Conservation (phyloP, 2,888 invertebrate genomes). For the Helicoverpa assulta region DNA sequence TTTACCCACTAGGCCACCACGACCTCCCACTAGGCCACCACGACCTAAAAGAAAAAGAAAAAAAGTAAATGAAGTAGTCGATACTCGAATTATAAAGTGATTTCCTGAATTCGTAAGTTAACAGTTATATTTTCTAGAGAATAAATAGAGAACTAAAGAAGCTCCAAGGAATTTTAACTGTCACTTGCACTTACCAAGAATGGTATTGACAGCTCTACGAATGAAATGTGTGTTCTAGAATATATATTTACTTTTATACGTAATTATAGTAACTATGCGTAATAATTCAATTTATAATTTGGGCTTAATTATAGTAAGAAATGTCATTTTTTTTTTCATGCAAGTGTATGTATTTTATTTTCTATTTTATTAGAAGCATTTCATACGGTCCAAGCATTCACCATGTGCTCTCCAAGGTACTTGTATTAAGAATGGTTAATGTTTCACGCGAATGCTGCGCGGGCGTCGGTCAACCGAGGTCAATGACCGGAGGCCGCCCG, state of each 20-base stretch:
- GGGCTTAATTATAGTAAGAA: too few relatives aligned
- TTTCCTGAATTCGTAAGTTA: too few relatives aligned
- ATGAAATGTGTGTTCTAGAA: slow-evolving; percentile 1
- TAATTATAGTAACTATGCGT: not conserved
- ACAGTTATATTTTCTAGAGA: too few relatives aligned
- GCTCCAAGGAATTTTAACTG: not conserved
- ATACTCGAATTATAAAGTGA: not conserved
- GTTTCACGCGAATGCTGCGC: slow-evolving; percentile 80
- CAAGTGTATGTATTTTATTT: not conserved
- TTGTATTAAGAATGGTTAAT: slow-evolving; percentile 63
- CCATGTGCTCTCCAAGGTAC: slow-evolving; percentile 49
- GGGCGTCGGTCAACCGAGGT: slow-evolving; percentile 85
- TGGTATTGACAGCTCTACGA: not conserved
- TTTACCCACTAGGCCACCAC: too few relatives aligned
- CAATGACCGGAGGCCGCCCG: slow-evolving; percentile 79
- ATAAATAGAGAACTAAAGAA: too few relatives aligned
- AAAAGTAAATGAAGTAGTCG: too few relatives aligned
- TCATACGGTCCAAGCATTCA: slow-evolving; percentile 30
- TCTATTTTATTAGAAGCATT: slow-evolving; percentile 10
- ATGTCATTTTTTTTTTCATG: not conserved
- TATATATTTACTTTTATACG: not conserved
- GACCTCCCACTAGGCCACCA: too few relatives aligned
- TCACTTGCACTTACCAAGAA: not conserved
- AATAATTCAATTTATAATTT: not conserved
- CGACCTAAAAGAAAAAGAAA: too few relatives aligned